Base-by-base conservation (phyloP, 2,888 invertebrate species). In the Stenodema calcarata region DNA sequence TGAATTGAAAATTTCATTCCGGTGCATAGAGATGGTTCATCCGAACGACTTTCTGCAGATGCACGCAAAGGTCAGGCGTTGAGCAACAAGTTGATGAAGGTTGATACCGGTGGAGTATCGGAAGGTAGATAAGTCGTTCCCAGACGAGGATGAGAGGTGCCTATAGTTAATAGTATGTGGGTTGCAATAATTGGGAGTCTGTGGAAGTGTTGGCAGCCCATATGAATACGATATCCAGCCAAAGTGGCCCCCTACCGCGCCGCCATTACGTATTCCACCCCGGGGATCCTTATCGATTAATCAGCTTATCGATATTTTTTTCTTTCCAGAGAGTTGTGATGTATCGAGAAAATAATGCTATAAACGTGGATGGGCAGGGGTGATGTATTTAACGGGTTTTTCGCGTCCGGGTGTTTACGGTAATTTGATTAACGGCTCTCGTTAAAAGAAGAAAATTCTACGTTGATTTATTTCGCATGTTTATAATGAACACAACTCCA, bases 161-260 rank as follows among this genome's bases (percentile, higher is more conserved):
- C 78, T 44, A 78, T n/a, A 30, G 23, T 78, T 78, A 78, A 78
- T 27, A 78, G 78, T 78, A 78, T 42, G 78, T 78, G 78, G 78
- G 78, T 14, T 44, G 78, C 78, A 78, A 78, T 78, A 78, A 78
- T 78, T 78, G 78, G 78, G 27, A 78, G 47, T 18, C 78, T 44
- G 11, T 12, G 78, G 78, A 42, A 78, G 78, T 78, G 78, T 78
- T 78, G 78, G 78, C 78, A 78, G 44, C 42, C 18, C 18, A 78
- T 78, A 78, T 78, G 78, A 78, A 78, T 78, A 44, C 78, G 78
- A 78, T 78, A 78, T 78, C 78, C 78, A 16, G 44, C 78, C 78
- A 44, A 62, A 54, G 50, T 81, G 80, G 80, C 80, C 50, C 62
- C 80, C 80, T 81, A 62, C 80, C 50, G 80, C 62, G 80, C 47